Base-by-base conservation (phyloP, 2,113 vertebrate genomes). In the Oryzias celebensis region DNA sequence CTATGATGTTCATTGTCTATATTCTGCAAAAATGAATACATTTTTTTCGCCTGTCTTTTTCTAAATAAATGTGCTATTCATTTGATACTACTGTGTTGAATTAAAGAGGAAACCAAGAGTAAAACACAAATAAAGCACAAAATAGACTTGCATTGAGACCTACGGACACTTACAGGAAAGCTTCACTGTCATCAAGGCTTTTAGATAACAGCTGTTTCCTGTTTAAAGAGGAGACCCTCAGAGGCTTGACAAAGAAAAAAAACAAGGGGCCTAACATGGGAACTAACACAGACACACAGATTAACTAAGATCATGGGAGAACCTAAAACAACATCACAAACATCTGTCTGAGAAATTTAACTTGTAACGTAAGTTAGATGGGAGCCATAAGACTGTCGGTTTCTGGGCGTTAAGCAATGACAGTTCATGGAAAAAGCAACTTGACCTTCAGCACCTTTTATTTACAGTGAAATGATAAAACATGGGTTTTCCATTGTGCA, bases 201-300 rank as follows among this genome's bases (percentile, higher is more conserved):
- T 81, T 45, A 82, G 82, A 88, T 83, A 86, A 81, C 65, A 67
- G 65, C 61, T 22, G 72, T 76, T 83, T 91, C 90, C 88, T 91
- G 85, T 87, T 88, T 83, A 73, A 85, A 75, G 66, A 53, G 71
- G 66, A 73, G 71, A 69, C 36, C 71, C 62, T 70, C 16, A 14
- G 80, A 75, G 68, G 14, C 54, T 66, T 68, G 53, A 55, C 20
- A 56, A 50, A 0, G 23, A 50, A 10, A 60, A n/a, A 61, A 71
- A 77, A 71, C 52, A 81, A 47, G 22, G 58, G 62, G 47, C 58
- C 73, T 69, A 66, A 47, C 50, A 46, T 58, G n/a, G 20, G 60
- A 60, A 63, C 26, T 31, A 45, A 61, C 69, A 57, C 14, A 64
- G 48, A 66, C 1, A 1, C 45, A 45, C 20, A 52, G 14, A 77